Evolutionary conservation across 1,140 invertebrate genomes (phyloP).

Genomic region (Euwallacea fornicatus): DNA sequence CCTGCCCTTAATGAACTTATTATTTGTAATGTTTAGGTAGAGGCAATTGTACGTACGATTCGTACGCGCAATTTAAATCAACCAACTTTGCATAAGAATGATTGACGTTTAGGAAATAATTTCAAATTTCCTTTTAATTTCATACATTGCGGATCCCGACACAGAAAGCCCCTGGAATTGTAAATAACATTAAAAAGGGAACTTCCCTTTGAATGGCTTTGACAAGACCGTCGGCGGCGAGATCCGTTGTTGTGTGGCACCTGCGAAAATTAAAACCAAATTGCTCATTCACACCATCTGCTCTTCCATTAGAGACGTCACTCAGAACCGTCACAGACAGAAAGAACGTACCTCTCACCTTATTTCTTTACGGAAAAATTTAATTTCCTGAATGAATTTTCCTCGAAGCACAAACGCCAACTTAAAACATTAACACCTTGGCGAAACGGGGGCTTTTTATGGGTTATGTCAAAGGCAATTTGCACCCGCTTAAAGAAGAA

Average conservation of each 20-base stretch:
- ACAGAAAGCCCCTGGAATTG: slow-evolving; percentile 14
- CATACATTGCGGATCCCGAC: slow-evolving; percentile 34
- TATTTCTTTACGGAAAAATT: slow-evolving; percentile 55
- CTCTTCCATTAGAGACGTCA: slow-evolving; percentile 53
- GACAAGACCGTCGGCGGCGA: slow-evolving; percentile 32
- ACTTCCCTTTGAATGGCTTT: slow-evolving; percentile 43
- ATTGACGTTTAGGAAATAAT: slow-evolving; percentile 38
- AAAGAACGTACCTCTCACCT: slow-evolving; percentile 51
- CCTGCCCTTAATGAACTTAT: neutral
- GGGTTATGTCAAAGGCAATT: slow-evolving; percentile 23
- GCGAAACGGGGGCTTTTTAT: slow-evolving; percentile 34
- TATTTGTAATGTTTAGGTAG: neutral
- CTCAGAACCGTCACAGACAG: slow-evolving; percentile 51
- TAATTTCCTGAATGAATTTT: slow-evolving; percentile 54
- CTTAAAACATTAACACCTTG: slow-evolving; percentile 55
- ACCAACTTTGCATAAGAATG: slow-evolving; percentile 35
- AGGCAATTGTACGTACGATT: neutral
- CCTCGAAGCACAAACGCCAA: slow-evolving; percentile 47
- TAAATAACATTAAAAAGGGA: slow-evolving; percentile 42
- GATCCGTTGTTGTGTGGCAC: slow-evolving; percentile 28
- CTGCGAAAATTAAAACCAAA: slow-evolving; percentile 32
- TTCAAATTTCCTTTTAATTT: slow-evolving; percentile 39
- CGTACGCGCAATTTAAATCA: neutral
- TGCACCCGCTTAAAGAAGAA: neutral
- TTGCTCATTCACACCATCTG: slow-evolving; percentile 54